Conservation (phyloP, 2,888 invertebrate genomes). For the Sarcophaga variegata region DNA sequence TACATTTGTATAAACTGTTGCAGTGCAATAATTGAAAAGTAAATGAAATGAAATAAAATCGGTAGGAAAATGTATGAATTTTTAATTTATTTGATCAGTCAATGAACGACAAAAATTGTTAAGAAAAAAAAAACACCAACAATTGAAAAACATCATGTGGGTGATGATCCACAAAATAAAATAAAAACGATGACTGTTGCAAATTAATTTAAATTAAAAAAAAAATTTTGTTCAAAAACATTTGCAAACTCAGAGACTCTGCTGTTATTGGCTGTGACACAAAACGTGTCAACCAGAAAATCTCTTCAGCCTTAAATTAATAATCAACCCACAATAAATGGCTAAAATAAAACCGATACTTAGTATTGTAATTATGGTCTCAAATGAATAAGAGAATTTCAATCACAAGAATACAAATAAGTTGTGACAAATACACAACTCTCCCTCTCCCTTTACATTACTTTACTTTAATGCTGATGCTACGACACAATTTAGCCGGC, state of each 20-base stretch:
- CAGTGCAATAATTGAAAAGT: no score
- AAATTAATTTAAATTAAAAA: background rate
- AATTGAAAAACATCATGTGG: background rate
- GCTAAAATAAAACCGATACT: no score
- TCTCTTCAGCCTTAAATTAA: background rate
- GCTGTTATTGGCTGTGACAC: constrained; percentile 19
- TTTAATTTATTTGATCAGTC: no score
- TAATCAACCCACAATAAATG: no score
- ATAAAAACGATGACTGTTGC: constrained; percentile 17
- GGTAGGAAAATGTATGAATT: no score
- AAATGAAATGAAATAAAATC: no score
- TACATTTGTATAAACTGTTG: no score
- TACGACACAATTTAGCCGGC: constrained; percentile 47
- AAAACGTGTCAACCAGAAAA: constrained; percentile 33
- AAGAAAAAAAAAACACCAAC: background rate
- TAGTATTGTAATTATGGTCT: no score
- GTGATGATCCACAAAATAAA: constrained; percentile 21
- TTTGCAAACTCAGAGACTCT: constrained; percentile 27
- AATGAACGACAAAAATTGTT: no score
- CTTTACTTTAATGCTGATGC: background rate
- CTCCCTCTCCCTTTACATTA: background rate
- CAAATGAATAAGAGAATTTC: no score
- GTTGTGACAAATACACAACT: background rate
- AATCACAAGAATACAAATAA: no score
- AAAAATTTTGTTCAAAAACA: background rate